Percentiles rank a stretch among this genome's conserved stretches.
Evolutionary conservation across 2,888 invertebrate genomes (phyloP).

Genomic region (Eulithis testata): DNA sequence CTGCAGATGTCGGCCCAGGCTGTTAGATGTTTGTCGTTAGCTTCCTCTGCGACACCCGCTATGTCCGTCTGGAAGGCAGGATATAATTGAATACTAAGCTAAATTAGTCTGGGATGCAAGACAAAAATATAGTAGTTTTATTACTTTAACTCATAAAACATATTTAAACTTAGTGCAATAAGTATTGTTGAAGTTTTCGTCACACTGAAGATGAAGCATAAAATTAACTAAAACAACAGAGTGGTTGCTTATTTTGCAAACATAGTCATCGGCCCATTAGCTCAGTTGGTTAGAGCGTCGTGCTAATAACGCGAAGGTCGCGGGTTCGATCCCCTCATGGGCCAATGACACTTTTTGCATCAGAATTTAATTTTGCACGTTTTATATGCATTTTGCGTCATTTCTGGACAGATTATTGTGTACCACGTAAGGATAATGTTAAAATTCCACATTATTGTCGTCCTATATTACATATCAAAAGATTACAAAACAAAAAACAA

Average conservation of each 20-base stretch:
- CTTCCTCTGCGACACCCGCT: slow-evolving; percentile 92
- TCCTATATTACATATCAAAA: background rate
- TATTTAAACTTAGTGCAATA: too few relatives aligned
- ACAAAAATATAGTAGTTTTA: too few relatives aligned
- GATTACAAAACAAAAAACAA: background rate
- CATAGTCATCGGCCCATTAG: slow-evolving; percentile 39
- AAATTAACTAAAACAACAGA: too few relatives aligned
- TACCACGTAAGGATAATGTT: too few relatives aligned
- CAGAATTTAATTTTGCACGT: background rate
- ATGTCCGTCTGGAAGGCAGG: slow-evolving; percentile 87
- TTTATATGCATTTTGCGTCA: too few relatives aligned
- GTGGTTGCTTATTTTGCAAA: slow-evolving; percentile 12
- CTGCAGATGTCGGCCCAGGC: slow-evolving; percentile 96
- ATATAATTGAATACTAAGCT: too few relatives aligned
- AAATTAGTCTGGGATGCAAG: too few relatives aligned
- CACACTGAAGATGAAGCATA: too few relatives aligned
- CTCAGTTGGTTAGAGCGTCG: slow-evolving; percentile 49
- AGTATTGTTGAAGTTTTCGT: too few relatives aligned
- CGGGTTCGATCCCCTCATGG: slow-evolving; percentile 51
- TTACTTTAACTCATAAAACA: too few relatives aligned
- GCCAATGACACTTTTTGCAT: slow-evolving; percentile 37
- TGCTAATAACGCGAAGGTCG: slow-evolving; percentile 49
- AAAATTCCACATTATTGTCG: too few relatives aligned
- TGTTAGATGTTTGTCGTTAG: slow-evolving; percentile 96
- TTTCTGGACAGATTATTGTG: too few relatives aligned